Base-by-base conservation (phyloP, 2,797 vertebrate species). In the Gymnothorax reevesii region DNA sequence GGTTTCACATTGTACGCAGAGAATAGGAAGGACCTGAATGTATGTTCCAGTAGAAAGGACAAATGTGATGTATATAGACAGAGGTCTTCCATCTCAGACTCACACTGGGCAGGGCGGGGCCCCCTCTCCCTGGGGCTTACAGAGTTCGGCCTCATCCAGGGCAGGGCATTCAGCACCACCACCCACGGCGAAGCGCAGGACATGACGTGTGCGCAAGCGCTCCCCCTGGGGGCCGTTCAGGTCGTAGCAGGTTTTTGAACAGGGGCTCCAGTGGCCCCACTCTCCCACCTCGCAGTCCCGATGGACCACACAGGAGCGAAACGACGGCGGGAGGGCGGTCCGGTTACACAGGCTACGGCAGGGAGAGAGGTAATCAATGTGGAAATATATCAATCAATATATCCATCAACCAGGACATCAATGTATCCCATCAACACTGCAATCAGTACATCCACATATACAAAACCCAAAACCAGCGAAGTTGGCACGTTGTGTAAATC, bases 191-290 rank as follows among this genome's bases (percentile, higher is more conserved):
- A 99, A 96, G 90, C 97, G 97, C 87, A 90, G 96, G 83, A 99
- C 95, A 88, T 91, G 94, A 3, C 97, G 94, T n/a, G 92, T 96
- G 27, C 98, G 96, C 0, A 91, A 91, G 0, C 95, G 97, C 25
- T 95, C 94, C 13, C 98, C 98, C 71, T 94, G 94, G 1, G 96
- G 95, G 4, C 96, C 96, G 0, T 94, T 95, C 83, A 90, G 90
- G 84, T 97, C 95, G 0, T 96, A 97, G 91, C 98, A 99, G 1
- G 95, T 95, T 94, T 97, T 97, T 84, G 98, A 97, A 92, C 98
- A 99, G 0, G 93, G 84, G 0, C 96, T 97, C 98, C 98, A 99
- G 57, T 97, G 96, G 0, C 96, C 95, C 98, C 98, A 99, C 85
- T 98, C 97, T 0, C 95, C 95, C 84, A 98, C 95, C 49, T 98